Conservation (phyloP, 2,888 invertebrate genomes). For the Sepiola atlantica region DNA sequence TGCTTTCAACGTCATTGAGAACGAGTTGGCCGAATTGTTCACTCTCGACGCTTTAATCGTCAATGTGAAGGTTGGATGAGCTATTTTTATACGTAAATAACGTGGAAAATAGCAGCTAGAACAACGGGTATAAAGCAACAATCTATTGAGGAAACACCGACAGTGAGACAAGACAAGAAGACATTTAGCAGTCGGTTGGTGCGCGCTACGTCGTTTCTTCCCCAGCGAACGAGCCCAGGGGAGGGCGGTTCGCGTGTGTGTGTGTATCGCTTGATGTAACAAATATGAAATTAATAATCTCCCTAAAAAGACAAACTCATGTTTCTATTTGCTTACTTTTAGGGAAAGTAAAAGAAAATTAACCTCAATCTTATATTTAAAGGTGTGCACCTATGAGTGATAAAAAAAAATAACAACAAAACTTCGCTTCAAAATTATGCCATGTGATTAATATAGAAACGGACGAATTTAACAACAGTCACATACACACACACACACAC, state of each 20-base stretch:
- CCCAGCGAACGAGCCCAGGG: neutral
- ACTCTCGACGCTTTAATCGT: neutral
- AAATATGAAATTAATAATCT: neutral
- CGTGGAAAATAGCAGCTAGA: conserved; percentile 10
- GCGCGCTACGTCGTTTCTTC: neutral
- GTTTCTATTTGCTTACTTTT: neutral
- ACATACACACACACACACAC: neutral
- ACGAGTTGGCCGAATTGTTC: neutral
- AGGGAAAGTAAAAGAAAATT: neutral
- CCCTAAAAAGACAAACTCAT: neutral
- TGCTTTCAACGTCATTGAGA: neutral
- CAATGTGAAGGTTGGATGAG: neutral
- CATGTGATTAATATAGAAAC: neutral
- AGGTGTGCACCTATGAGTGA: neutral
- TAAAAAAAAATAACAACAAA: neutral
- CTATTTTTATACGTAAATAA: conserved; percentile 11
- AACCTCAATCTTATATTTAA: neutral
- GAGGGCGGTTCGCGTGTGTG: neutral
- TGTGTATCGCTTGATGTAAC: neutral
- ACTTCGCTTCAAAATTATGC: neutral
- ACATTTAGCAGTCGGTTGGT: neutral
- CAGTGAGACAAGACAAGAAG: neutral
- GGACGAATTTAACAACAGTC: neutral
- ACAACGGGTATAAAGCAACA: conserved; percentile 7
- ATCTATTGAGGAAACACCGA: neutral